Evolutionary conservation across 2,888 invertebrate species (phyloP), one percentile per base, ranked within the genome.

Genomic region (Phalera bucephala): DNA sequence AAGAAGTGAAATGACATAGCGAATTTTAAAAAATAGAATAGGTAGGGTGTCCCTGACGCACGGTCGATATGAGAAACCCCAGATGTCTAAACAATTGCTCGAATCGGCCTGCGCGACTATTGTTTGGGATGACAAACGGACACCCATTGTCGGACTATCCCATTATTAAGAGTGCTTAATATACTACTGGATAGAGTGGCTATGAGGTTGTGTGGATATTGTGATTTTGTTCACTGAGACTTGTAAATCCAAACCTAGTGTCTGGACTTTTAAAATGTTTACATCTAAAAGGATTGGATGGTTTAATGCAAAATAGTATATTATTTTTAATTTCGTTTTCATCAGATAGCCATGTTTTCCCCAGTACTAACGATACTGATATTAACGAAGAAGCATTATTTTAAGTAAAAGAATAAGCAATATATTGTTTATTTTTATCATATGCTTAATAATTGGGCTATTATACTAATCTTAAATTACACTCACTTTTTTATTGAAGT

Each of bases 31-130:
- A 17, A 72, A 62, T 54, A 49, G 58, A 55, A 64, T 49, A 45
- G 63, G 43, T 67, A 71, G 66, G 69, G 70, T 62, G 64, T 66
- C 66, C 67, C 53, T 65, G 70, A 59, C 61, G 50, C 62, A 54
- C 62, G 64, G 37, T 62, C 61, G 66, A 67, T 75, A 67, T 72
- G 61, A 61, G 68, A 68, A 72, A 76, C 77, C 83, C 85, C 87
- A 88, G 84, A 89, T 88, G 88, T 85, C 84, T 72, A 82, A 81
- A 85, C 80, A 83, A 78, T 71, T 65, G 81, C 51, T 56, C 55
- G 65, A 69, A 63, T 70, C 55, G 58, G 49, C 58, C 58, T 57
- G 60, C 50, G 54, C 46, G 48, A 36, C 68, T 61, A 71, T 85
- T 87, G 83, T 84, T 63, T 57, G 31, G 49, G 40, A 56, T 73